Percentiles rank a stretch among this genome's conserved stretches.
Evolutionary conservation across 2,888 invertebrate genomes (phyloP).

Genomic region (Hydraecia micacea): DNA sequence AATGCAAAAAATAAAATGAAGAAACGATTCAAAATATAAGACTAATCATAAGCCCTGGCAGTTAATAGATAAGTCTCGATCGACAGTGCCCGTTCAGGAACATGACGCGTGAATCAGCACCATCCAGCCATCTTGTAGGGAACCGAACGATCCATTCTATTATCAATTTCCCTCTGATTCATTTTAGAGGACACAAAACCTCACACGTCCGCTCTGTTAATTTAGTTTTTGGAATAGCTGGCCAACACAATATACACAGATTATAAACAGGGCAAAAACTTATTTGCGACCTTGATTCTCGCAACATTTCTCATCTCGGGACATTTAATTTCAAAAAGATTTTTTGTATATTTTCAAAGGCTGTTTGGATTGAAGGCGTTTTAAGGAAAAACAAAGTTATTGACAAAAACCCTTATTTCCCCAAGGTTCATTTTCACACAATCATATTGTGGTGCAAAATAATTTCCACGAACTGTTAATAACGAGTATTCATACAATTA

Average conservation of each 20-base stretch:
- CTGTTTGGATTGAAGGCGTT: too few relatives aligned
- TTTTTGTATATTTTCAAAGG: not conserved
- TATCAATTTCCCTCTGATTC: slow-evolving; percentile 9
- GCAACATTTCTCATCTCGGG: too few relatives aligned
- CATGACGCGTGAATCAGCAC: not conserved
- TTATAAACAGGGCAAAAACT: too few relatives aligned
- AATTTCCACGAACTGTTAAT: slow-evolving; percentile 14
- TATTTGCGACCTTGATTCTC: not conserved
- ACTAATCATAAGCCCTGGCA: not conserved
- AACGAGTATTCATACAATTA: not conserved
- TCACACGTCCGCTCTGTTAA: not conserved
- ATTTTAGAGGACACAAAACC: slow-evolving; percentile 14
- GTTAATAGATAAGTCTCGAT: not conserved
- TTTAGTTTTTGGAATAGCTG: slow-evolving; percentile 2
- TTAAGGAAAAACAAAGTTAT: not conserved
- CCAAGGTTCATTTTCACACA: not conserved
- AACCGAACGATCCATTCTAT: not conserved
- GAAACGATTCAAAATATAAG: not conserved
- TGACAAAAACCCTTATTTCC: not conserved
- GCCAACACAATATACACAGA: not conserved
- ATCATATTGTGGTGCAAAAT: not conserved
- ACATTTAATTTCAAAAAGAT: not conserved
- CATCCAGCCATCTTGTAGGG: not conserved
- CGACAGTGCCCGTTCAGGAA: not conserved
- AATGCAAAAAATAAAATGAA: not conserved